Evolutionary conservation across 2,797 vertebrate species (phyloP).

Genomic region (Percopsis omiscomaycus): DNA sequence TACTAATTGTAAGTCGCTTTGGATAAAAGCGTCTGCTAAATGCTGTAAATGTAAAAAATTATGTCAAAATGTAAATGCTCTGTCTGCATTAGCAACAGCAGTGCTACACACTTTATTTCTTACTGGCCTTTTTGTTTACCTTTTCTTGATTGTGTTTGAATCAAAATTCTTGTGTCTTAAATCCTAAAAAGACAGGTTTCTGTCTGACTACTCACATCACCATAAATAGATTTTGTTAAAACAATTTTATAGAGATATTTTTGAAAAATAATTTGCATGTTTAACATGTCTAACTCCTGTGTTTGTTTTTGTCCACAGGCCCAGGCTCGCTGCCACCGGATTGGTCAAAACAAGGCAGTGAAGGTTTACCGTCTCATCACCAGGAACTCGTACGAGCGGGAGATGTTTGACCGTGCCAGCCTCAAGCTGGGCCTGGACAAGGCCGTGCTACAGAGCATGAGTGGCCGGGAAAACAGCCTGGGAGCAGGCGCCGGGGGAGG

Average conservation of each 20-base stretch:
- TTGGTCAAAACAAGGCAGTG: slow-evolving; percentile 98
- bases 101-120: too few relatives aligned
- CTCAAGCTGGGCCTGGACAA: slow-evolving; percentile 97
- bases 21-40: too few relatives aligned
- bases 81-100: too few relatives aligned
- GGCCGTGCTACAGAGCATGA: slow-evolving; percentile 98
- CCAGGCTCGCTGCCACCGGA: slow-evolving; percentile 97
- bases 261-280: background rate
- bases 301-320: slow-evolving; percentile 75
- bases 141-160: too few relatives aligned
- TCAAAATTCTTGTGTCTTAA: too few relatives aligned
- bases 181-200: too few relatives aligned
- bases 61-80: too few relatives aligned
- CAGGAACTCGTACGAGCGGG: slow-evolving; percentile 95
- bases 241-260: background rate
- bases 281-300: background rate
- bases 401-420: slow-evolving; percentile 99
- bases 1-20: too few relatives aligned
- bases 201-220: too few relatives aligned
- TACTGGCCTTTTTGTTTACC: too few relatives aligned
- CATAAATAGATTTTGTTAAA: background rate
- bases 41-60: too few relatives aligned
- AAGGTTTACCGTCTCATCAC: slow-evolving; percentile 98
- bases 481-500: slow-evolving; percentile 74
- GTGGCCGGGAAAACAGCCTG: slow-evolving; percentile 91